phyloP scores from a whole-genome alignment of 1,140 invertebrate species.

The Hyles vespertilio region DNA sequence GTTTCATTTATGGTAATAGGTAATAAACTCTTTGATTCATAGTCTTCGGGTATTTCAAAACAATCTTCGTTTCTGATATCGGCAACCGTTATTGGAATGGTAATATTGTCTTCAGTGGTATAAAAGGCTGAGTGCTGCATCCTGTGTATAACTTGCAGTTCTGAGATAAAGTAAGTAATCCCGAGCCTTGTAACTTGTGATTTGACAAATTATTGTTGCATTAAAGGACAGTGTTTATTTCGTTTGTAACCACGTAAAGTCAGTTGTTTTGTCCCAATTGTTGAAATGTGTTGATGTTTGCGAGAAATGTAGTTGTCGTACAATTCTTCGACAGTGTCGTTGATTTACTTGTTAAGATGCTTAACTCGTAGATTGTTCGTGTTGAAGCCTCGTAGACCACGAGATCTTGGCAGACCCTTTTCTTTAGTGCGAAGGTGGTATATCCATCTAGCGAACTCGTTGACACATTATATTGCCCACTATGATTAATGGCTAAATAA shows the following conservation, averaged over 20 bases:
- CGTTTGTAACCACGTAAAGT: slow-evolving; percentile 23
- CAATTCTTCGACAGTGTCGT: slow-evolving; percentile 20
- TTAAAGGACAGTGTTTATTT: slow-evolving; percentile 19
- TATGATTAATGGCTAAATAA: slow-evolving; percentile 28
- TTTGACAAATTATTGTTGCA: slow-evolving; percentile 22
- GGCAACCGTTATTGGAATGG: slow-evolving; percentile 16
- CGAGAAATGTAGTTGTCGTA: slow-evolving; percentile 22
- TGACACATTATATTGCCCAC: slow-evolving; percentile 24
- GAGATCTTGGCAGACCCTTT: slow-evolving; percentile 20
- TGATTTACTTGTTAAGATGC: slow-evolving; percentile 15
- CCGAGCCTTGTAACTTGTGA: slow-evolving; percentile 20
- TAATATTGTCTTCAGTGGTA: slow-evolving; percentile 10
- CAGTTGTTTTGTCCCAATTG: slow-evolving; percentile 24
- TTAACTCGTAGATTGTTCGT: slow-evolving; percentile 27
- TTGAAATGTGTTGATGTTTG: slow-evolving; percentile 29
- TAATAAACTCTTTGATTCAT: too few species aligned
- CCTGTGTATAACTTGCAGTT: slow-evolving; percentile 22
- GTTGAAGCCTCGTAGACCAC: slow-evolving; percentile 22
- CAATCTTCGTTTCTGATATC: slow-evolving; percentile 18
- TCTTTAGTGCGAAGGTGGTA: slow-evolving; percentile 18
- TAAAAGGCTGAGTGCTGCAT: slow-evolving; percentile 20
- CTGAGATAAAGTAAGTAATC: slow-evolving; percentile 21
- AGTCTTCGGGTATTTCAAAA: not conserved
- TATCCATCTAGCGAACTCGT: slow-evolving; percentile 27
- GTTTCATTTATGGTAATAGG: too few species aligned